Evolutionary conservation across 2,113 vertebrate species (phyloP).

Genomic region (Protobothrops mucrosquamatus): DNA sequence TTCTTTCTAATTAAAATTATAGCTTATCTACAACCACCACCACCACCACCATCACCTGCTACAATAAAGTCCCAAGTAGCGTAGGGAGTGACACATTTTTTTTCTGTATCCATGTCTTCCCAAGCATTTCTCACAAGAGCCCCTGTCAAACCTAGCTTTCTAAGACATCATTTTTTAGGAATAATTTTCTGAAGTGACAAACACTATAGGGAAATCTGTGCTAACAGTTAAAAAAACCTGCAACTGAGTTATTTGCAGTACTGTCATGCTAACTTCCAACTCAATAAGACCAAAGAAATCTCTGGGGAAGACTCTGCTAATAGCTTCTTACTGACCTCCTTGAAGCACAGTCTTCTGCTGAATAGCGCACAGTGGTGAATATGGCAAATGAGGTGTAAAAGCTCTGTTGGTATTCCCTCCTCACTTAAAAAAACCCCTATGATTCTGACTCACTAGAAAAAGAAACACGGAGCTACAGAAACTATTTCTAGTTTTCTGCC

Average conservation of each 20-base stretch:
- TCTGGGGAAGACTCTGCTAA: constrained; percentile 76
- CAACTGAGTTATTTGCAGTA: constrained; percentile 76
- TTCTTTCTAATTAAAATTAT: constrained; percentile 38
- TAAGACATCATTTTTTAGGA: constrained; percentile 73
- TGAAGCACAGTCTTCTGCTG: constrained; percentile 64
- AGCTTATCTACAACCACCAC: constrained; percentile 4
- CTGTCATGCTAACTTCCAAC: constrained; percentile 81
- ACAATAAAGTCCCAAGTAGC: constrained; percentile 8
- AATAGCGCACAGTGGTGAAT: constrained; percentile 70
- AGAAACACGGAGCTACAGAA: constrained; percentile 68
- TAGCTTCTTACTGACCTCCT: constrained; percentile 78
- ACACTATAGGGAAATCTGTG: constrained; percentile 81
- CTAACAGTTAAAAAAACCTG: constrained; percentile 72
- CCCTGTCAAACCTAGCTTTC: constrained; percentile 63
- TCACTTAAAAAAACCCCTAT: constrained; percentile 37
- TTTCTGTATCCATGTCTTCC: constrained; percentile 50
- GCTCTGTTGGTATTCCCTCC: constrained; percentile 57
- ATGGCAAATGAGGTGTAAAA: constrained; percentile 80
- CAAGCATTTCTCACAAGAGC: constrained; percentile 43
- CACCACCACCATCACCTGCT: too few species aligned
- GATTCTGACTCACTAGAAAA: constrained; percentile 63
- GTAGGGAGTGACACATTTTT: constrained; percentile 57
- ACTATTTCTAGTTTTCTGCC: constrained; percentile 66
- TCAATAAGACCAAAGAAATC: constrained; percentile 76
- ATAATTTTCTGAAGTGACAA: constrained; percentile 79